Evolutionary conservation across 2,113 vertebrate species (phyloP).

Genomic region (Phalacrocorax carbo): DNA sequence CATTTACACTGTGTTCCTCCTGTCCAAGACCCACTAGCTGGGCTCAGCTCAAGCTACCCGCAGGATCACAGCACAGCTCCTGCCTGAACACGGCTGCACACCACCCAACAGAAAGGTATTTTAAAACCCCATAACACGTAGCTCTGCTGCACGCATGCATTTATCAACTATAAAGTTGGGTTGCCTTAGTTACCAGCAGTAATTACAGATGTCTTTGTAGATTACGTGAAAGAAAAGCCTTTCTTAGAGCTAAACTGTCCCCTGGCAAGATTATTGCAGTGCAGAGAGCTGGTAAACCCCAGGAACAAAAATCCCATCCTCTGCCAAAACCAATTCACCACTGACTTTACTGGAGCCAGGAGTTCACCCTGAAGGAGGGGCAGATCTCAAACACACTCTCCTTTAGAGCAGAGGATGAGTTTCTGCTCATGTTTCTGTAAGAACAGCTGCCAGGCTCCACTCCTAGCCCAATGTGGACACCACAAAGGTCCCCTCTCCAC

Average conservation of each 20-base stretch:
- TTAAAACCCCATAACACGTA: not conserved
- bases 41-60: not conserved
- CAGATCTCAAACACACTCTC: not conserved
- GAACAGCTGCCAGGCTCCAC: not conserved
- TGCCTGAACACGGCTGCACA: fast-evolving
- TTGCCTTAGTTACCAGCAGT: conserved; percentile 62
- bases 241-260: conserved; percentile 35
- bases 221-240: conserved; percentile 28
- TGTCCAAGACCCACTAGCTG: not conserved
- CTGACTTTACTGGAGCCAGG: not conserved
- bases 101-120: not conserved
- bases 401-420: not conserved
- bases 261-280: not conserved
- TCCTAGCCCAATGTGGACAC: fast-evolving
- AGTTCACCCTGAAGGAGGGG: not conserved
- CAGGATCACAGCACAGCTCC: not conserved
- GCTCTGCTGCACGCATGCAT: not conserved
- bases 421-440: not conserved
- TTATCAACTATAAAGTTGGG: conserved; percentile 6
- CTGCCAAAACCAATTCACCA: not conserved
- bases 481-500: not conserved
- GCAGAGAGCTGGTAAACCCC: not conserved
- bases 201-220: conserved; percentile 62
- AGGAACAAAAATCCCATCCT: not conserved
- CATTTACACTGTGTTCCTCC: fast-evolving